These are phyloP conservation scores for Manis javanica DNA, from an alignment of 2,797 vertebrate species.

Conservation along the genomic window DNA sequence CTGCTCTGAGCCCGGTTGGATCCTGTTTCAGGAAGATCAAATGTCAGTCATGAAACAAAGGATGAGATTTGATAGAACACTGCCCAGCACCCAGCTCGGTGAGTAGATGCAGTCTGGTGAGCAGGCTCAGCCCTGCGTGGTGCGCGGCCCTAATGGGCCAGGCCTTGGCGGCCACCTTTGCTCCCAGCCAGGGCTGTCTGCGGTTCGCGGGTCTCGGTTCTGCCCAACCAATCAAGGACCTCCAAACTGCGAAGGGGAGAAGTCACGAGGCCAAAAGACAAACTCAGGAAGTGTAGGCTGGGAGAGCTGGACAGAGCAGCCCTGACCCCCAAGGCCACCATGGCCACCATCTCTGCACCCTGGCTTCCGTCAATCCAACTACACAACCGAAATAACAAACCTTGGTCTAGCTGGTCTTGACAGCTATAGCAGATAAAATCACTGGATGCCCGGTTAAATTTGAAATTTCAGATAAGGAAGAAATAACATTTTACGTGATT, in stretches of 20 bases:
- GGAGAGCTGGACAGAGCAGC: no score
- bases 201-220: rapidly evolving
- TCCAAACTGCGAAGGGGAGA: rapidly evolving
- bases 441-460: neutral
- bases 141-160: rapidly evolving
- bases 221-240: rapidly evolving
- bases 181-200: rapidly evolving
- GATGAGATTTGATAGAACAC: neutral
- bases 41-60: neutral
- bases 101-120: rapidly evolving
- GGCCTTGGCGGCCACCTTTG: neutral
- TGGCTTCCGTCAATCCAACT: rapidly evolving
- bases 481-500: neutral
- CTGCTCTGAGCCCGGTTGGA: neutral
- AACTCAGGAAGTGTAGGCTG: no score
- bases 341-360: rapidly evolving
- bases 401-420: neutral
- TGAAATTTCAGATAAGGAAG: neutral
- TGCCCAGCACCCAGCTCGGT: neutral
- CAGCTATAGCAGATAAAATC: neutral
- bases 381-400: rapidly evolving
- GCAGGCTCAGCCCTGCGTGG: neutral
- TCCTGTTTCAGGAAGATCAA: neutral
- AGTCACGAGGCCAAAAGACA: no score
- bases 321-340: neutral